Conservation (phyloP, 2,888 invertebrate species). For the Drosophila antonietae region DNA sequence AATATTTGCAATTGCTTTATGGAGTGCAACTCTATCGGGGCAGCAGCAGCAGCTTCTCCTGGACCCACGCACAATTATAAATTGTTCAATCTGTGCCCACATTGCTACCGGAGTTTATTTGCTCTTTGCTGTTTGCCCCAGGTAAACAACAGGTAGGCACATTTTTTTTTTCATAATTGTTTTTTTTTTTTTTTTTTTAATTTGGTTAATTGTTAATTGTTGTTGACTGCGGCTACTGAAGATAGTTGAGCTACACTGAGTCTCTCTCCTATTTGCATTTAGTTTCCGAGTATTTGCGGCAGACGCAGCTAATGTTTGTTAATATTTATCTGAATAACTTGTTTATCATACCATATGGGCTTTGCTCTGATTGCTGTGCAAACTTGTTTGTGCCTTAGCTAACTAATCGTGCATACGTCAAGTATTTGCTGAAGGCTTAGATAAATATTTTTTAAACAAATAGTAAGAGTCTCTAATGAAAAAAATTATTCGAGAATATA, state of each 20-base stretch:
- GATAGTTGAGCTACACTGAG: conserved; percentile 7
- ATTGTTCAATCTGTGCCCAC: conserved; percentile 66
- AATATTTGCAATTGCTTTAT: conserved; percentile 65
- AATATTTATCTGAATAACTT: conserved; percentile 64
- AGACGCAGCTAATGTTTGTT: conserved; percentile 42
- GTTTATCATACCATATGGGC: conserved; percentile 46
- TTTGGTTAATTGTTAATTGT: conserved; percentile 45
- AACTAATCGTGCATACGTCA: conserved; percentile 55
- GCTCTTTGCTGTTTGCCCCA: conserved; percentile 50
- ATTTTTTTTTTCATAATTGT: not conserved
- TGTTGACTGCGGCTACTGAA: conserved; percentile 10
- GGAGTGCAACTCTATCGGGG: conserved; percentile 26
- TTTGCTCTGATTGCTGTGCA: conserved; percentile 52
- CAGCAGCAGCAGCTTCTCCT: not conserved
- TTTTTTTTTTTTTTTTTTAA: conserved; percentile 17
- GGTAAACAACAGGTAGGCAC: conserved; percentile 66
- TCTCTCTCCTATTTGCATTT: conserved; percentile 43
- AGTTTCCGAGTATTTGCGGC: conserved; percentile 48
- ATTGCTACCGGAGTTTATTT: conserved; percentile 75
- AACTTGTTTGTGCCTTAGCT: conserved; percentile 61
- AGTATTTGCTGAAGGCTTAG: conserved; percentile 69
- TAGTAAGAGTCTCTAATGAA: conserved; percentile 63
- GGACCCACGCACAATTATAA: conserved; percentile 76
- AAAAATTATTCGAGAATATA: conserved; percentile 53
- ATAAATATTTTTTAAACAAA: conserved; percentile 74